A percentile compares a stretch with the other conserved stretches of the same genome.
Conservation (phyloP, 2,888 invertebrate species). For the Odontocolon sp. region DNA sequence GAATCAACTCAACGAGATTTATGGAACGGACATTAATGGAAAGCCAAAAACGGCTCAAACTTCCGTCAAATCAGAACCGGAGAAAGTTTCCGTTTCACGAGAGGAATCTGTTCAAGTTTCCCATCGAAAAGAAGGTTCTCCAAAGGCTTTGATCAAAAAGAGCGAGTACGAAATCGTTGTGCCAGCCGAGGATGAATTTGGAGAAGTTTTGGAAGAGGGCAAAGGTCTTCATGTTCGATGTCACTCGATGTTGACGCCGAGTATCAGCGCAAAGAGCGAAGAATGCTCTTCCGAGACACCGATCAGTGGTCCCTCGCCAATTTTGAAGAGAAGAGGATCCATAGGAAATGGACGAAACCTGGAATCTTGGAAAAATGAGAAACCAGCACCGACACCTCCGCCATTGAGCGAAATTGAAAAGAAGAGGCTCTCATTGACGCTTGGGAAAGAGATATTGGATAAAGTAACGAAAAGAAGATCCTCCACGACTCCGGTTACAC, state of each 20-base stretch:
- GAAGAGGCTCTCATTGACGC: conserved; percentile 86
- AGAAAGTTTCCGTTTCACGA: background rate
- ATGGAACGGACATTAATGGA: conserved; percentile 83
- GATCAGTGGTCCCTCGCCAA: conserved; percentile 51
- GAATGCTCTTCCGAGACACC: conserved; percentile 15
- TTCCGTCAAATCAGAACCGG: conserved; percentile 17
- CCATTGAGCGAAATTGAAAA: conserved; percentile 87
- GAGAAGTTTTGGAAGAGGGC: conserved; percentile 60
- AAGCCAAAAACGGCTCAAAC: conserved; percentile 55
- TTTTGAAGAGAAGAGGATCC: conserved; percentile 70
- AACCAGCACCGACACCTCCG: conserved; percentile 45
- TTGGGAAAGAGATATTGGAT: conserved; percentile 88
- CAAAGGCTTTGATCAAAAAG: background rate
- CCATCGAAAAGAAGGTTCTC: background rate
- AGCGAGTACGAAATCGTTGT: conserved; percentile 74
- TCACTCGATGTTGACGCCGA: conserved; percentile 75
- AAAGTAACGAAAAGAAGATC: conserved; percentile 82
- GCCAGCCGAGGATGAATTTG: conserved; percentile 66
- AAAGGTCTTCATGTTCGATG: conserved; percentile 76
- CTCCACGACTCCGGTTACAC: conserved; percentile 71
- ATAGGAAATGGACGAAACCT: conserved; percentile 70
- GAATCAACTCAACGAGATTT: conserved; percentile 91
- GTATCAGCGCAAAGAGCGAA: conserved; percentile 50
- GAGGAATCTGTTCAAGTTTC: conserved; percentile 4
- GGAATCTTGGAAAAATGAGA: conserved; percentile 67